Percentiles rank a stretch among this genome's conserved stretches.
Conservation (phyloP, 2,888 invertebrate species). For the Fragum sueziense region DNA sequence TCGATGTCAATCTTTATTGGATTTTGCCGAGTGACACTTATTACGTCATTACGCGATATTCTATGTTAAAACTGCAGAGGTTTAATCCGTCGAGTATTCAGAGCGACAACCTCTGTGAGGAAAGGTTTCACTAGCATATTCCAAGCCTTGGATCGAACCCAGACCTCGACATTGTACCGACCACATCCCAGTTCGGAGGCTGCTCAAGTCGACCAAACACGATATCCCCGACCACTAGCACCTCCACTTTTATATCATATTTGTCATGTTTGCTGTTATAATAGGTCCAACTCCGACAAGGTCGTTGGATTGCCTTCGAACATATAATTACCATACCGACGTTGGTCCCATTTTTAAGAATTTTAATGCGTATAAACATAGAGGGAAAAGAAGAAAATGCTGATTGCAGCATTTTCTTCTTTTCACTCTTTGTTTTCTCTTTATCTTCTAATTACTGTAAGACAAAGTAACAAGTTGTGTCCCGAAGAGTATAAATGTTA, state of each 20-base stretch:
- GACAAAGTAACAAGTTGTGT: not conserved
- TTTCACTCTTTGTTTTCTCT: not conserved
- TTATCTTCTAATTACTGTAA: not conserved
- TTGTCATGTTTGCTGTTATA: not conserved
- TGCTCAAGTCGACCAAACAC: conserved; percentile 41
- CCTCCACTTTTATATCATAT: conserved; percentile 35
- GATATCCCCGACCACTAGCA: conserved; percentile 57
- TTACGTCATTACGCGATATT: too few species aligned
- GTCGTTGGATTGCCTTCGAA: too few species aligned
- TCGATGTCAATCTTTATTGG: too few species aligned
- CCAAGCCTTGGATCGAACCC: conserved; percentile 60
- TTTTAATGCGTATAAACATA: not conserved
- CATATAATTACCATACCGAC: too few species aligned
- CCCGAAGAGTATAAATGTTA: not conserved
- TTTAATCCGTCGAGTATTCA: too few species aligned
- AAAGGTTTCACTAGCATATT: conserved; percentile 43
- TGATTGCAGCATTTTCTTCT: not conserved
- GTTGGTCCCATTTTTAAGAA: too few species aligned
- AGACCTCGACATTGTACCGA: conserved; percentile 52
- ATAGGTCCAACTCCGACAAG: conserved; percentile 52
- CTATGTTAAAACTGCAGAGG: too few species aligned
- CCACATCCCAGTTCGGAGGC: conserved; percentile 54
- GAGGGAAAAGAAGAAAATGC: conserved; percentile 3
- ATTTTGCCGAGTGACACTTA: too few species aligned
- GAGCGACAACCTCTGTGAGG: too few species aligned